Evolutionary conservation across 2,888 invertebrate genomes (phyloP).

Genomic region (Lasioglossum morio): DNA sequence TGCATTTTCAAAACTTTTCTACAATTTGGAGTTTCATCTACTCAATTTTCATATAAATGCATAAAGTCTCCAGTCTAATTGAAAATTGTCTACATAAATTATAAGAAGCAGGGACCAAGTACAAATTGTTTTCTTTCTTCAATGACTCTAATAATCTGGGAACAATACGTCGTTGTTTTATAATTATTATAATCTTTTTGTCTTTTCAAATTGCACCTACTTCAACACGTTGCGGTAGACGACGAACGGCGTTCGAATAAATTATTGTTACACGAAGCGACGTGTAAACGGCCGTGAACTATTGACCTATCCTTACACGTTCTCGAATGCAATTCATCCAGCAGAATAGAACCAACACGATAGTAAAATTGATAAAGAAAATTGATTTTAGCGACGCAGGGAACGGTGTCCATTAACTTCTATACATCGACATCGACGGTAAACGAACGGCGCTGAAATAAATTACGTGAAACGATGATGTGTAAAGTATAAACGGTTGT

Average conservation of each 20-base stretch:
- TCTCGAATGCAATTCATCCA: background rate
- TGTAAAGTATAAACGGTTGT: background rate
- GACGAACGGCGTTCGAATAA: background rate
- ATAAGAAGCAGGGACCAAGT: background rate
- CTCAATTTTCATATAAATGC: no score
- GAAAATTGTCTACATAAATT: no score
- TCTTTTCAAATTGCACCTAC: background rate
- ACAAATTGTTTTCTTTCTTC: background rate
- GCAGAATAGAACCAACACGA: background rate
- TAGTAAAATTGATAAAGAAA: background rate
- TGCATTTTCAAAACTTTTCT: no score
- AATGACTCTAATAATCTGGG: background rate
- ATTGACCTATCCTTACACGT: background rate
- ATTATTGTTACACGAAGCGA: background rate
- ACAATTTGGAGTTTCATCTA: no score
- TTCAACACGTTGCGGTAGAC: background rate
- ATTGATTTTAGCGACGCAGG: background rate
- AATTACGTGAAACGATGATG: conserved; percentile 1
- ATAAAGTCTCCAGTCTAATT: no score
- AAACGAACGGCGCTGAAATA: background rate
- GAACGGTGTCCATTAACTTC: background rate
- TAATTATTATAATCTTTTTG: background rate
- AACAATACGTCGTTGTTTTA: background rate
- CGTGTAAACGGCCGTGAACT: background rate
- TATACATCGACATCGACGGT: background rate